Base-by-base conservation (phyloP, 2,888 invertebrate species). In the Blastobasis adustella region DNA sequence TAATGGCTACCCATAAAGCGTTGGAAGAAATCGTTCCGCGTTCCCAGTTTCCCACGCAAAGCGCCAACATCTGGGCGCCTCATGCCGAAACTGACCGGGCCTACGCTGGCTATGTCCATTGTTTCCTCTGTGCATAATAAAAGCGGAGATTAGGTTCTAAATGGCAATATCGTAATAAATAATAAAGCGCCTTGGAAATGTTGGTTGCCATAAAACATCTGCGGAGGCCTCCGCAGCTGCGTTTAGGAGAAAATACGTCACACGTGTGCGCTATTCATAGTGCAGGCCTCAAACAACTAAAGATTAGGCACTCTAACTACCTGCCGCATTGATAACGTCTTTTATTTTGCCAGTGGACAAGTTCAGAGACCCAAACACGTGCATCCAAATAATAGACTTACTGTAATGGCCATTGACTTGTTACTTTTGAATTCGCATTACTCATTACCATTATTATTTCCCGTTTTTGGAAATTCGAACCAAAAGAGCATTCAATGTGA, bases 131-230 rank as follows among this genome's bases (percentile, higher is more conserved):
- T 69, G 61, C 58, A 82, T 77, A 85, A 82, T 86, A 85, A 84
- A 85, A 84, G 74, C 71, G 78, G 68, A 82, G 85, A 87, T 88
- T 87, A 87, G 82, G 78, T 80, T 80, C 79, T 82, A 84, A 87
- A 84, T 79, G 77, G 84, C 80, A 83, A 84, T 85, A 82, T 83
- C 74, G 82, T 83, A 82, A 85, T 86, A 85, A 86, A 86, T 83
- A 83, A 80, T 81, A 83, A 84, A 81, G 67, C 78, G 80, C 77
- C 84, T 86, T 83, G 79, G 82, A 85, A 88, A 85, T 81, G 73
- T 81, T 84, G 83, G 76, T 76, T 71, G 74, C 74, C 86, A 82
- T 88, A 88, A 88, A 88, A 86, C 88, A 88, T 86, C 87, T 87
- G 87, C 75, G 69, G 66, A 76, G 81, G 78, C 79, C 79, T 79